Conservation (phyloP, 2,797 vertebrate genomes). For the Lepilemur septentrionalis region DNA sequence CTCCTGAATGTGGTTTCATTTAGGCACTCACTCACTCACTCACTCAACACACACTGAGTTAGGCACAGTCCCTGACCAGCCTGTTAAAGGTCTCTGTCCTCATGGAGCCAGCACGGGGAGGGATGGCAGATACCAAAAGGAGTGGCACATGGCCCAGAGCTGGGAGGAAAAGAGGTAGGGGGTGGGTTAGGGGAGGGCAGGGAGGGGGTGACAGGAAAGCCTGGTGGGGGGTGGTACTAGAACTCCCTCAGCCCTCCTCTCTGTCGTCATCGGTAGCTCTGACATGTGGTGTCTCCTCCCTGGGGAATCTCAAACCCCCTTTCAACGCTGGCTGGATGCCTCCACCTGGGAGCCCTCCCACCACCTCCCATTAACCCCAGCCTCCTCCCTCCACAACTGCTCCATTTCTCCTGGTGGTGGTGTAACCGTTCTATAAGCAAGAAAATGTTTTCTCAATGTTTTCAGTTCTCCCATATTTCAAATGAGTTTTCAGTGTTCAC, state of each 20-base stretch:
- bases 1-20: neutral
- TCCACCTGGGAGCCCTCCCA: neutral
- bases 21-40: neutral
- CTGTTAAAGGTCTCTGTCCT: neutral
- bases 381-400: neutral
- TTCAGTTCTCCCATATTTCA: no score
- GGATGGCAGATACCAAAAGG: neutral
- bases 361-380: neutral
- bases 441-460: no score
- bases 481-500: no score
- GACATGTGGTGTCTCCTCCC: neutral
- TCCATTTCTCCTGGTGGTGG: no score
- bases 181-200: neutral
- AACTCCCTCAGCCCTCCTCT: neutral
- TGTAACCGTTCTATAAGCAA: no score
- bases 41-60: no score
- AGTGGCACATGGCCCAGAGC: neutral
- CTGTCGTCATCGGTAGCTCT: no score
- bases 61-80: neutral
- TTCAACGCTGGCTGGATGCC: neutral
- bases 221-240: no score
- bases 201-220: no score
- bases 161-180: neutral
- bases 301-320: neutral
- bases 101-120: neutral